A percentile compares a stretch with the other conserved stretches of the same genome.
Evolutionary conservation across 2,888 invertebrate species (phyloP).

Genomic region (Coecobrya sp.): DNA sequence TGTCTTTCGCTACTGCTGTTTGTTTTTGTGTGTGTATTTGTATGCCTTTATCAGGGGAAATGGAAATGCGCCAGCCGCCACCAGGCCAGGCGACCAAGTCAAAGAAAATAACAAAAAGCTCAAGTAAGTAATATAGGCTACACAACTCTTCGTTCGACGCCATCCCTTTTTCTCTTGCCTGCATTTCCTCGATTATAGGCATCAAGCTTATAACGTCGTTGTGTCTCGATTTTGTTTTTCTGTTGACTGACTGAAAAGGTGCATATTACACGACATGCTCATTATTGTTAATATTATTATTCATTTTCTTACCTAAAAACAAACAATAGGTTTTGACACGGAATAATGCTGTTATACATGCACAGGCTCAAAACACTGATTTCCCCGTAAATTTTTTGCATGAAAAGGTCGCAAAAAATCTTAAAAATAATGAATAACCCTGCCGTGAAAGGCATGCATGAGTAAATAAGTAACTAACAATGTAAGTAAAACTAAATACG

Average conservation of each 20-base stretch:
- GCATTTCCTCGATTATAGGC: background rate
- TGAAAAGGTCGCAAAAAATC: slow-evolving; percentile 7
- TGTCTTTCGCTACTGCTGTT: background rate
- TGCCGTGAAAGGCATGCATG: background rate
- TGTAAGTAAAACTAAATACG: background rate
- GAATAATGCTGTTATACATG: background rate
- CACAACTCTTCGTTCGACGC: background rate
- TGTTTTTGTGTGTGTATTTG: slow-evolving; percentile 35
- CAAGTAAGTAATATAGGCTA: background rate
- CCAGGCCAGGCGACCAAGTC: background rate
- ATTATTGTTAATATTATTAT: slow-evolving; percentile 27
- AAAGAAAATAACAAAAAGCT: slow-evolving; percentile 8
- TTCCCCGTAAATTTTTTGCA: background rate
- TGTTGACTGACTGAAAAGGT: slow-evolving; percentile 2
- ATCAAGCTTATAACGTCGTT: background rate
- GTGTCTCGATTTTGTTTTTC: slow-evolving; percentile 1
- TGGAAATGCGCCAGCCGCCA: slow-evolving; percentile 51
- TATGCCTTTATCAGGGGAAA: background rate
- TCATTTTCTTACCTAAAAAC: slow-evolving; percentile 36
- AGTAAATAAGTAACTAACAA: background rate
- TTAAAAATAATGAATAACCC: background rate
- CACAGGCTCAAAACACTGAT: background rate
- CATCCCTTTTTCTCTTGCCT: background rate
- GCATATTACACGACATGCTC: slow-evolving; percentile 9
- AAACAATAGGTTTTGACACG: slow-evolving; percentile 51